Evolutionary conservation across 2,797 vertebrate genomes (phyloP), one percentile per base, ranked within the genome.

Genomic region (Agapornis canus): DNA sequence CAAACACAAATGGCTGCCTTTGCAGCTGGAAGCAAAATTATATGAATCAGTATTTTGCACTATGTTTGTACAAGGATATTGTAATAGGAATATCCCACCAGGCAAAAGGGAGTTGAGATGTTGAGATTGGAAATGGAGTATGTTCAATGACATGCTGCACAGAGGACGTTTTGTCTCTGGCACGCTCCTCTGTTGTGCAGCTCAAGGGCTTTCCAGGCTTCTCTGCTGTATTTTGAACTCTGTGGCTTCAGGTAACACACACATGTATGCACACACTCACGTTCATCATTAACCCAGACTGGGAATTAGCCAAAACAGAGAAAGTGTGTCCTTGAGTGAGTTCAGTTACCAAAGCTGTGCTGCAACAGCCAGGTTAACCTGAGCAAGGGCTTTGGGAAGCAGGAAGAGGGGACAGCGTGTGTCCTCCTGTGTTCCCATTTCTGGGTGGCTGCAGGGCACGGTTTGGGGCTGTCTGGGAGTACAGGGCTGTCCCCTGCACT

Each of bases 251-350:
- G 88, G 71, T 52, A 6, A 40, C 42, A 57, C 72, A 65, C 18
- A 8, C 21, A 9, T 9, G 10, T 39, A 16, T 5, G 17, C 32
- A 45, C 8, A 4, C 47, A 2, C 20, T 35, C 21, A 9, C 1
- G 0, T 19, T 20, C 20, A 23, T 9, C 3, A 0, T 71, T 27
- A 26, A 19, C 29, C 29, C 40, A 32, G 32, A 1, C 25, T 9
- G 31, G 43, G 68, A 54, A 47, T 63, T 8, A 35, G n/a, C 21
- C 18, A 40, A 37, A 78, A 5, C 4, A 11, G 26, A 49, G 45
- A 22, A 43, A 39, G 20, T 0, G 11, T 2, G 2, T 69, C 66
- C 40, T 6, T 13, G 51, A 25, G 21, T 66, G 60, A 42, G 81
- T 49, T 57, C 11, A 6, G 43, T 35, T 15, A 19, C 37, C 40